Base-by-base conservation (phyloP, 1,140 invertebrate genomes). In the Parasteatoda tepidariorum region DNA sequence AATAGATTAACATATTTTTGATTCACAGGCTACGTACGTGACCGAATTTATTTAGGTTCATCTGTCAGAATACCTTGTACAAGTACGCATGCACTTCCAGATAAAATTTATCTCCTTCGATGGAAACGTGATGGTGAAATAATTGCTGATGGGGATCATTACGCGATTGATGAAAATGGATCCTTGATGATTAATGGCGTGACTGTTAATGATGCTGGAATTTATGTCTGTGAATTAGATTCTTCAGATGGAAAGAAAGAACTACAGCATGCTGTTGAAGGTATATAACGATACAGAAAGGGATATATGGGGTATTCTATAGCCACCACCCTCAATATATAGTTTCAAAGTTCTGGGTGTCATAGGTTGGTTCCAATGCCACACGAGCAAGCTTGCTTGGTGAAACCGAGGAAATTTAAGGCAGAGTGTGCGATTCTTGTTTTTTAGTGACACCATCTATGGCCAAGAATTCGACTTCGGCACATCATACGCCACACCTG, bases 41-140 rank as follows among this genome's bases (percentile, higher is more conserved):
- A 70, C 22, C 41, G 54, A 28, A n/a, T 70, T 48, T 70, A 70
- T 70, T 28, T 70, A 18, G 34, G 67, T 48, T 70, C 67, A 15
- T 24, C 15, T 13, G 67, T 70, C n/a, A 70, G 30, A 48, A 18
- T 70, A 7, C 38, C 67, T 26, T 70, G 67, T 18, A 26, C 54
- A 7, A 26, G 67, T 0, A 70, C 41, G 38, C 41, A 28, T 9
- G 38, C 15, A 5, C 11, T 26, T 7, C 38, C 67, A 3, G 28
- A 70, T 28, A 28, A 18, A 24, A 24, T 30, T 3, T 48, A 30
- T 5, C 26, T 6, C 2, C 54, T n/a, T 54, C 13, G 7, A 48
- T 70, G 67, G 67, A 41, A 70, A 24, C 67, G 28, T 48, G 31
- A n/a, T n/a, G 34, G 34, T 33, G 34, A 31, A 0, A 4, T 18